These are phyloP conservation scores for Apamea epomidion DNA, from an alignment of 2,888 invertebrate species.

Conservation along the genomic window DNA sequence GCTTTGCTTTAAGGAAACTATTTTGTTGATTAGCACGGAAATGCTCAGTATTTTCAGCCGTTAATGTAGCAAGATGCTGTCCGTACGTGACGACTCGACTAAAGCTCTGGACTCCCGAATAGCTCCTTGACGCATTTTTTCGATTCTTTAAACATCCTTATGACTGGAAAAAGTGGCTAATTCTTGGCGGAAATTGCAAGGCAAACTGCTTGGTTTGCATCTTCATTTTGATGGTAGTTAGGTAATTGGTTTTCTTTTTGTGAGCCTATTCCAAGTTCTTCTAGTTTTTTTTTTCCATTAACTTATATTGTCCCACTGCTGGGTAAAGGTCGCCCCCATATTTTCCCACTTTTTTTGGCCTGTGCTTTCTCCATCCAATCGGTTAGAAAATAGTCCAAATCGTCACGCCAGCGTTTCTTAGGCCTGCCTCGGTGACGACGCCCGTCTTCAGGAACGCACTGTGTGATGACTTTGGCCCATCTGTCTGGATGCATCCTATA, in stretches of 20 bases:
- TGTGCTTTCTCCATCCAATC: no score
- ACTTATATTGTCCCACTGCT: no score
- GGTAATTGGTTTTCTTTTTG: not conserved
- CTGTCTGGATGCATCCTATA: no score
- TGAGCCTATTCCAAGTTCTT: not conserved
- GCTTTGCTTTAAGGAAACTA: not conserved
- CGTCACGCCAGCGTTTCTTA: no score
- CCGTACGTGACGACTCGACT: constrained; percentile 28
- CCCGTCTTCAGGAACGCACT: no score
- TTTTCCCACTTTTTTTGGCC: no score
- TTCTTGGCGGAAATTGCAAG: not conserved
- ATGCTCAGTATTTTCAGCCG: not conserved
- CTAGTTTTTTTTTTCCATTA: no score
- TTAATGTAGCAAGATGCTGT: not conserved
- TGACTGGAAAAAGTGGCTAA: not conserved
- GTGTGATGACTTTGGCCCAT: no score
- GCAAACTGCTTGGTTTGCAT: not conserved
- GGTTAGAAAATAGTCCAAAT: no score
- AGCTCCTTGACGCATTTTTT: constrained; percentile 12
- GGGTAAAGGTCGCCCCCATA: no score
- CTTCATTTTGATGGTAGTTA: not conserved
- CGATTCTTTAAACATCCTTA: not conserved
- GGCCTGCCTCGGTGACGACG: no score
- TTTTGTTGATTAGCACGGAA: not conserved
- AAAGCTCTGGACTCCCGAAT: not conserved